Conservation (phyloP, 2,797 vertebrate species). For the Phataginus tetradactyla region DNA sequence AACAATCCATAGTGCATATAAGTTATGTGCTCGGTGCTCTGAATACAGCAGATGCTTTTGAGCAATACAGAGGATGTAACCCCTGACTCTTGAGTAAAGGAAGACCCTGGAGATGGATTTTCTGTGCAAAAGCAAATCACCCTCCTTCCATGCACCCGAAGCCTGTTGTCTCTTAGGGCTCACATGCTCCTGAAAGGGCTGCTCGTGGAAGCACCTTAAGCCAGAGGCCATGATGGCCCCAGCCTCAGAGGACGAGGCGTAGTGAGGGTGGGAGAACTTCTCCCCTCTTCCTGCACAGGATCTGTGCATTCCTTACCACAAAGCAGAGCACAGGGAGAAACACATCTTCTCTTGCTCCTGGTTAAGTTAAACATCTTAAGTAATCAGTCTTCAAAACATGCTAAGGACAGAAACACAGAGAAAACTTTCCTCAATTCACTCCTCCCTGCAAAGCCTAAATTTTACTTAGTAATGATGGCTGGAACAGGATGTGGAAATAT, state of each 20-base stretch:
- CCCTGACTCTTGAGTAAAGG: background rate
- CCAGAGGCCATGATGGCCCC: background rate
- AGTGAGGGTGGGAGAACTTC: background rate
- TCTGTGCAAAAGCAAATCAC: background rate
- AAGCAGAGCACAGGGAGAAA: background rate
- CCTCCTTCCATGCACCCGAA: background rate
- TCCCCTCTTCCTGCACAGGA: background rate
- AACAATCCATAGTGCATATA: background rate
- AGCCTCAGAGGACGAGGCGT: background rate
- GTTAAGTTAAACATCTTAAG: conserved; percentile 19
- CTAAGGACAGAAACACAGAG: conserved; percentile 47
- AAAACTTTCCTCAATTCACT: background rate
- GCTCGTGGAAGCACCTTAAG: background rate
- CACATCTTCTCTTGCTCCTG: background rate
- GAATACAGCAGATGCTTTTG: background rate
- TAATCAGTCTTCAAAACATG: conserved; percentile 43
- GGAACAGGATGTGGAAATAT: conserved; percentile 79
- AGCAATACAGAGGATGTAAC: background rate
- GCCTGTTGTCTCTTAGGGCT: background rate
- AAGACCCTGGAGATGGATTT: background rate
- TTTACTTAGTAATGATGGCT: conserved; percentile 73
- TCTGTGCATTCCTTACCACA: background rate
- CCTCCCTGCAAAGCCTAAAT: conserved; percentile 46
- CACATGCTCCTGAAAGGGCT: background rate
- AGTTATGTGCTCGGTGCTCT: background rate